phyloP scores from a whole-genome alignment of 2,888 invertebrate species.

The Anthrax anthrax region DNA sequence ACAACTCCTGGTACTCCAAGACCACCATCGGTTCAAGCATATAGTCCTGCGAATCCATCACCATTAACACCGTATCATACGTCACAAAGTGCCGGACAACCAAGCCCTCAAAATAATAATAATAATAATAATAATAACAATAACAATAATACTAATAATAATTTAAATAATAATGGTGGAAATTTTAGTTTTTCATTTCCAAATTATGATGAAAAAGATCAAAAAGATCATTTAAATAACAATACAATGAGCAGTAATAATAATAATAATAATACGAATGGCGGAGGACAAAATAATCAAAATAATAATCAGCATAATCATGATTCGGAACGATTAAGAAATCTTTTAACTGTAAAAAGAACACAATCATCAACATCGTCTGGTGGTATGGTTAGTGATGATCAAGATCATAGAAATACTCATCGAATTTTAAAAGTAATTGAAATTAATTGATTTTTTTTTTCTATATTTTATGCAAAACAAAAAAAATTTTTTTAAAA shows the following conservation, averaged over 20 bases:
- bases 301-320: constrained; percentile 10
- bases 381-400: constrained; percentile 16
- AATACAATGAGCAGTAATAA: constrained; percentile 16
- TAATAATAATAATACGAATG: constrained; percentile 38
- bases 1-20: constrained; percentile 47
- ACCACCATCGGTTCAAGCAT: constrained; percentile 46
- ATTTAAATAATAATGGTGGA: too few relatives aligned
- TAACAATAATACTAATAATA: constrained; percentile 16
- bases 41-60: constrained; percentile 34
- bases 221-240: constrained; percentile 15
- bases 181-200: constrained; percentile 16
- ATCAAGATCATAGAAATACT: constrained; percentile 25
- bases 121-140: constrained; percentile 21
- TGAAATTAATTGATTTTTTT: not conserved
- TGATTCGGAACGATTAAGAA: constrained; percentile 38
- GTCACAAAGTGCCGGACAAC: constrained; percentile 32
- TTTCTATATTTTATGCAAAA: not conserved
- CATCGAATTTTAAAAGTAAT: constrained; percentile 21
- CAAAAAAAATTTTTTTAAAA: constrained; percentile 1
- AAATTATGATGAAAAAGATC: constrained; percentile 18
- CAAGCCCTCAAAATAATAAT: constrained; percentile 36
- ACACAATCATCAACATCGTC: constrained; percentile 19
- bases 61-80: constrained; percentile 38
- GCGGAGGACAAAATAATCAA: constrained; percentile 11
- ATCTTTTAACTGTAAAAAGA: constrained; percentile 35